phyloP scores from a whole-genome alignment of 2,888 invertebrate genomes.

The Athrips mouffetella region DNA sequence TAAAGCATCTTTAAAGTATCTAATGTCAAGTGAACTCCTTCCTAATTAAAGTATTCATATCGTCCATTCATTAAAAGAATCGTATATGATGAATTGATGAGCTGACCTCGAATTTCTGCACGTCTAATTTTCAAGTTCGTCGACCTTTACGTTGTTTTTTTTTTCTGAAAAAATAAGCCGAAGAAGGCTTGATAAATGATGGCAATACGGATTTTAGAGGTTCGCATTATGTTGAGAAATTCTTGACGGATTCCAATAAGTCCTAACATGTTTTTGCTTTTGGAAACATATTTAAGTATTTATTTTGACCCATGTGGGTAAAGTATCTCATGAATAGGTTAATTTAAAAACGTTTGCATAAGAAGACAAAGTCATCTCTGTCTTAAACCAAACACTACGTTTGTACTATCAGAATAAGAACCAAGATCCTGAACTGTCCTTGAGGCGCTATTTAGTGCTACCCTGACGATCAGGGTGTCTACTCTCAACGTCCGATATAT shows the following conservation, averaged over 20 bases:
- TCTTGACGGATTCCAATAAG: neutral
- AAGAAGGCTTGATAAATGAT: constrained; percentile 43
- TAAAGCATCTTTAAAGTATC: too few species aligned
- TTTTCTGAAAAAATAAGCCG: constrained; percentile 25
- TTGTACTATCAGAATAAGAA: too few species aligned
- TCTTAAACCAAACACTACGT: too few species aligned
- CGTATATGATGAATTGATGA: neutral
- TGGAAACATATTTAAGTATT: neutral
- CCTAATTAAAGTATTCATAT: neutral
- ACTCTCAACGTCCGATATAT: too few species aligned
- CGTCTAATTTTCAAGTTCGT: constrained; percentile 50
- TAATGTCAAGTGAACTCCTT: too few species aligned
- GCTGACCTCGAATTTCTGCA: constrained; percentile 19
- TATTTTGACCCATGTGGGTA: neutral
- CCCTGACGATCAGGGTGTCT: too few species aligned
- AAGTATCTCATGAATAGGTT: too few species aligned
- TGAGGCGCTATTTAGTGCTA: too few species aligned
- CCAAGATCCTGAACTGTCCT: too few species aligned
- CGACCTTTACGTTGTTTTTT: constrained; percentile 45
- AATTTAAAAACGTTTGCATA: too few species aligned
- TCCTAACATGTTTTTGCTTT: constrained; percentile 14
- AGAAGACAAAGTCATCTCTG: too few species aligned
- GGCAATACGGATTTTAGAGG: constrained; percentile 34
- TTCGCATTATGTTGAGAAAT: constrained; percentile 2
- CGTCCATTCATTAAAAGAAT: constrained; percentile 1